Evolutionary conservation across 2,888 invertebrate species (phyloP).

Genomic region (Melinaea marsaeus): DNA sequence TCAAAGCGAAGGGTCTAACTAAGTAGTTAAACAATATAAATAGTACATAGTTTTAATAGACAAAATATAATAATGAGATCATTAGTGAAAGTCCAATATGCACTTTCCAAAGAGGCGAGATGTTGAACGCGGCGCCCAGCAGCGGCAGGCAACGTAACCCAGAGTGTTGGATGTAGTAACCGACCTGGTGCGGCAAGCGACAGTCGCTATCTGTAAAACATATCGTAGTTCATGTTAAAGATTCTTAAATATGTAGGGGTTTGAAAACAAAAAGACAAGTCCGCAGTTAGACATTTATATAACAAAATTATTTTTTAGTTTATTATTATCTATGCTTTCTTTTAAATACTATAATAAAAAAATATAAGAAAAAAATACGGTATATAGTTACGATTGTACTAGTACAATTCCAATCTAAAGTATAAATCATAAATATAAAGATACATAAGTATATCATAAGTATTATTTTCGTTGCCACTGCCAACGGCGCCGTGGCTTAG

Average conservation of each 20-base stretch:
- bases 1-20: neutral
- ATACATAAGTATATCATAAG: constrained; percentile 2
- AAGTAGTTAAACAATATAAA: constrained; percentile 12
- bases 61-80: constrained; percentile 36
- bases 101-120: constrained; percentile 37
- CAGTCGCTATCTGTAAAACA: constrained; percentile 79
- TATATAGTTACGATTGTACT: too few species aligned
- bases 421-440: constrained; percentile 1
- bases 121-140: constrained; percentile 42
- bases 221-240: constrained; percentile 8
- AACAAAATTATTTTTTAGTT: too few species aligned
- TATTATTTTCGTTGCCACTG: constrained; percentile 36
- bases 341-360: too few species aligned
- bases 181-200: constrained; percentile 81
- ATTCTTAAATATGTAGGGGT: neutral
- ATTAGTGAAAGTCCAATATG: constrained; percentile 38
- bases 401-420: too few species aligned
- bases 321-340: too few species aligned
- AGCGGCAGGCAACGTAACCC: constrained; percentile 70
- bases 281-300: too few species aligned
- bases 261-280: neutral
- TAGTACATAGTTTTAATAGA: constrained; percentile 25
- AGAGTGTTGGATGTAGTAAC: constrained; percentile 70
- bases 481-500: constrained; percentile 76
- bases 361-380: too few species aligned